Conservation (phyloP, 92 coral and sea anemone genomes). For the Zoanthus sansibaricus region DNA sequence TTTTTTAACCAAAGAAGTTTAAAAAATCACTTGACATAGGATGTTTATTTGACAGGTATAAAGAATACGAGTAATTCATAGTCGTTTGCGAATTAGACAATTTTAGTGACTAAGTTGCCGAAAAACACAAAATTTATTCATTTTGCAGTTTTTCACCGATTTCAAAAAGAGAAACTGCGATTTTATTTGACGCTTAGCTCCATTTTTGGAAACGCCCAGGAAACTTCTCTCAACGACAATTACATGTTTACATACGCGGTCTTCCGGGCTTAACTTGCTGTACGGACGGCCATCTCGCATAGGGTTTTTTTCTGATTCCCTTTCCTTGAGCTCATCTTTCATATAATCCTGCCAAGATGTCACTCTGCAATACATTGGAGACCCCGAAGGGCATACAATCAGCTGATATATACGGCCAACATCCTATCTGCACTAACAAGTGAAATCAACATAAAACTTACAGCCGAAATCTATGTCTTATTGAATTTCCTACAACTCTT, state of each 20-base stretch:
- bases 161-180: background rate
- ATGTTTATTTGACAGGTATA: conserved; percentile 7
- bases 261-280: conserved; percentile 71
- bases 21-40: conserved; percentile 25
- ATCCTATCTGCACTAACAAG: conserved; percentile 21
- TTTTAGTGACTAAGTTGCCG: background rate
- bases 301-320: conserved; percentile 70
- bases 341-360: conserved; percentile 78
- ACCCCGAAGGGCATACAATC: conserved; percentile 45
- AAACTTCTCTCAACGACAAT: conserved; percentile 41
- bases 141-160: background rate
- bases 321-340: conserved; percentile 68
- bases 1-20: background rate
- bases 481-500: conserved; percentile 42
- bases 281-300: conserved; percentile 67
- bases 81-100: background rate
- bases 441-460: conserved; percentile 21
- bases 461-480: conserved; percentile 32
- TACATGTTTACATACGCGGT: conserved; percentile 69
- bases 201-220: conserved; percentile 53
- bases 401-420: background rate
- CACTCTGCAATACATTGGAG: conserved; percentile 53
- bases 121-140: background rate
- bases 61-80: background rate
- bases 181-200: background rate